Evolutionary conservation across 2,797 vertebrate genomes (phyloP), one percentile per base, ranked within the genome.

Genomic region (Halcyon smyrnensis): DNA sequence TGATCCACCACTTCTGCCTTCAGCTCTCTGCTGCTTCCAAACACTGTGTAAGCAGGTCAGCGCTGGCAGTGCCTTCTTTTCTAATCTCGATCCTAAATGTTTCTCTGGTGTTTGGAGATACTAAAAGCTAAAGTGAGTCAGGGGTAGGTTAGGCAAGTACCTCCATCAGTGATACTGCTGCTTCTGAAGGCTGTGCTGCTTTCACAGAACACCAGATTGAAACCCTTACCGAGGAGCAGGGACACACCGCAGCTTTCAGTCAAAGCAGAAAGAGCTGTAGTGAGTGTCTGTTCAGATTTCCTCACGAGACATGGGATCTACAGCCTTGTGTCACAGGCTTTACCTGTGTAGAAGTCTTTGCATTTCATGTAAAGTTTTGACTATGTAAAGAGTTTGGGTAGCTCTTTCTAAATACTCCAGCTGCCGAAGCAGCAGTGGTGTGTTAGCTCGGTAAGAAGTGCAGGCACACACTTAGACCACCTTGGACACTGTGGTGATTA

Each of bases 401-500:
- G 60, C 15, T 45, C 63, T 84, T 73, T 84, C 45, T 20, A 34
- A 68, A 50, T 15, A 45, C 4, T 30, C 24, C 18, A 32, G 51
- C 17, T 60, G 43, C 48, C 51, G 79, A 37, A 78, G 36, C 17
- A 59, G 48, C 5, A 2, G 3, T 6, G 9, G 17, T 39, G 6
- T 36, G 46, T 12, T 3, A 30, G 15, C 23, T 75, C 9, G 41
- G 9, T 15, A 11, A 46, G 56, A 71, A 78, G 12, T 13, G 16
- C n/a, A 3, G 19, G 34, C 0, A 0, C n/a, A 10, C 28, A 28
- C 23, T 69, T 65, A 24, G 5, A 32, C 2, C 13, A 20, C 39
- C 60, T 65, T 28, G 41, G n/a, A 79, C 89, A 79, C 10, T 7
- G 20, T 8, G 20, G 17, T 8, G 54, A 50, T 70, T 62, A 57